Evolutionary conservation across 1,140 invertebrate species (phyloP).

Genomic region (Drosophila tsacasi): DNA sequence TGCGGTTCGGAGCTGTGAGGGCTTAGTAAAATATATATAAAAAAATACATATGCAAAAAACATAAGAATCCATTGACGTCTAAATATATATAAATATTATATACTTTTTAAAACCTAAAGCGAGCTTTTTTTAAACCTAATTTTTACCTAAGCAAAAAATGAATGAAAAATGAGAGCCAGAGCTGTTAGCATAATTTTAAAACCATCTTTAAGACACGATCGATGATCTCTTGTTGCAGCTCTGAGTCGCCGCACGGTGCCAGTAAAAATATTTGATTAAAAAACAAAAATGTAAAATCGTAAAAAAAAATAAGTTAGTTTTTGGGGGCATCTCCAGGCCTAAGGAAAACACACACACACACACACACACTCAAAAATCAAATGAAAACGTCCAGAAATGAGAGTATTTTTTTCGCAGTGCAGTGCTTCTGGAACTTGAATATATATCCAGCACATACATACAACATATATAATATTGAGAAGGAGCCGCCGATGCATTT

Average conservation of each 20-base stretch:
- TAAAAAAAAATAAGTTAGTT: conserved; percentile 18
- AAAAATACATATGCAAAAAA: conserved; percentile 1
- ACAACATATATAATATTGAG: background rate
- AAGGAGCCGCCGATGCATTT: conserved; percentile 37
- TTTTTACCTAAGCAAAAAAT: background rate
- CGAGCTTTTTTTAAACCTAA: conserved; percentile 37
- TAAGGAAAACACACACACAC: background rate
- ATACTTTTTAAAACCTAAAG: conserved; percentile 29
- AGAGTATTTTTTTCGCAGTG: conserved; percentile 35
- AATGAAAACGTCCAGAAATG: conserved; percentile 50
- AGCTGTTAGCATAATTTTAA: conserved; percentile 8
- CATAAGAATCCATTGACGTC: conserved; percentile 12
- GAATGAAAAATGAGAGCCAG: background rate
- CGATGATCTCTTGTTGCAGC: background rate
- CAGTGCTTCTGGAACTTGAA: conserved; percentile 16
- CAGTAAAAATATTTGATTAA: conserved; percentile 7
- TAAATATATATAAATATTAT: conserved; percentile 3
- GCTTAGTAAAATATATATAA: conserved; percentile 9
- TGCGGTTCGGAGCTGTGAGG: conserved; percentile 19
- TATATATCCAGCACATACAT: conserved; percentile 15
- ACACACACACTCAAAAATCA: conserved; percentile 27
- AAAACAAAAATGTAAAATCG: conserved; percentile 1
- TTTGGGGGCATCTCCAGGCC: background rate
- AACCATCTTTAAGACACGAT: background rate
- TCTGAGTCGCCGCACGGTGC: conserved; percentile 15